phyloP scores from a whole-genome alignment of 1,140 invertebrate genomes.

The Riptortus pedestris region DNA sequence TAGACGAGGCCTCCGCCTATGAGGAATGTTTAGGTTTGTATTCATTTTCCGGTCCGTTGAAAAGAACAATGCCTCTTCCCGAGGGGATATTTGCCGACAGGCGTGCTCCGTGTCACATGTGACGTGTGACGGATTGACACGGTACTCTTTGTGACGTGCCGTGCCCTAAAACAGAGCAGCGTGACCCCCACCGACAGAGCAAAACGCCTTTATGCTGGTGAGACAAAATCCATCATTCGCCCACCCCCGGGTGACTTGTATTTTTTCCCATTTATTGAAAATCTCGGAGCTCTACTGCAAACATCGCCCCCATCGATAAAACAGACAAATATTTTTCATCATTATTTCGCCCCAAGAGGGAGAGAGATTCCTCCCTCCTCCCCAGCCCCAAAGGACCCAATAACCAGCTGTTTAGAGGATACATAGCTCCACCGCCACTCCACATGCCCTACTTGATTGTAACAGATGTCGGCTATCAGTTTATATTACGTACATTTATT shows the following conservation, averaged over 20 bases:
- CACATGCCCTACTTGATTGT: too few relatives aligned
- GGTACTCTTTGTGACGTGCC: too few relatives aligned
- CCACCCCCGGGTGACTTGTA: not conserved
- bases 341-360: not conserved
- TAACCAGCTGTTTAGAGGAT: conserved; percentile 9
- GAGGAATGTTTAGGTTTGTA: too few relatives aligned
- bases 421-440: not conserved
- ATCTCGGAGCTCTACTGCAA: too few relatives aligned
- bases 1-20: too few relatives aligned
- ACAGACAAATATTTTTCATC: conserved; percentile 10
- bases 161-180: conserved; percentile 9
- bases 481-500: too few relatives aligned
- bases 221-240: conserved; percentile 1
- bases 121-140: too few relatives aligned
- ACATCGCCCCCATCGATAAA: not conserved
- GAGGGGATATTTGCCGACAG: not conserved
- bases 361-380: not conserved
- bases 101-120: too few relatives aligned
- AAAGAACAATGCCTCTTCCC: too few relatives aligned
- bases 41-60: too few relatives aligned
- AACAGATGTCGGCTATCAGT: conserved; percentile 6
- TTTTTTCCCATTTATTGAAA: conserved; percentile 5
- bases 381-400: not conserved
- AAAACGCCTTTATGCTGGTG: too few relatives aligned
- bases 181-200: too few relatives aligned